Percentiles rank a stretch among this genome's conserved stretches.
Evolutionary conservation across 2,888 invertebrate species (phyloP).

Genomic region (Synanthedon vespiformis): DNA sequence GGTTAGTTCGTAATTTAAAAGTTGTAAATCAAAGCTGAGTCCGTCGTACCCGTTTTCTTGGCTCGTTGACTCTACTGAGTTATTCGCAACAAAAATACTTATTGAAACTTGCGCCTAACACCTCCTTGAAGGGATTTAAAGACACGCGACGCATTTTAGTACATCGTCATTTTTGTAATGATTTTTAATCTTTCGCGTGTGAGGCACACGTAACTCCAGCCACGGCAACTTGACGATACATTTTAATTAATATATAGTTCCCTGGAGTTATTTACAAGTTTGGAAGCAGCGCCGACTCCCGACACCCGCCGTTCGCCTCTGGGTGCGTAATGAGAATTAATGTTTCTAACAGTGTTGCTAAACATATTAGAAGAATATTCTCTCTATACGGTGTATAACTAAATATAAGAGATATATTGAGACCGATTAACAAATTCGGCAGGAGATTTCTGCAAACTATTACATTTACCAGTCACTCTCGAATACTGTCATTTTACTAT

Average conservation of each 20-base stretch:
- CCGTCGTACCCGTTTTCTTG: background rate
- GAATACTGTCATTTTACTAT: too few species aligned
- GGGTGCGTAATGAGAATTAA: constrained; percentile 30
- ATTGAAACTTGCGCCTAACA: background rate
- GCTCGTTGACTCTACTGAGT: background rate
- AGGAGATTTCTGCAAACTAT: too few species aligned
- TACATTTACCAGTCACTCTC: too few species aligned
- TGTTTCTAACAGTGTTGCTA: constrained; percentile 12
- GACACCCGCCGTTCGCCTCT: constrained; percentile 5
- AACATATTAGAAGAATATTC: constrained; percentile 7
- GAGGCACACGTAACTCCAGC: background rate
- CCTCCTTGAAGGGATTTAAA: background rate
- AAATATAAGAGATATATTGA: background rate
- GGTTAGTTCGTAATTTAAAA: background rate
- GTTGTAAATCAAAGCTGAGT: background rate
- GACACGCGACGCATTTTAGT: too few species aligned
- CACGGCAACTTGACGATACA: constrained; percentile 20
- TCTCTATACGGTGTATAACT: background rate
- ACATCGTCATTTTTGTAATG: too few species aligned
- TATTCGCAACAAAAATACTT: background rate
- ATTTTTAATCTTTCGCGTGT: background rate
- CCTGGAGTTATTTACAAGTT: constrained; percentile 26
- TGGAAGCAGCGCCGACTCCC: constrained; percentile 13
- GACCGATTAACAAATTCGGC: background rate
- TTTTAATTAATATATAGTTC: constrained; percentile 44